These are phyloP conservation scores for Sprattus sprattus DNA, from an alignment of 2,113 vertebrate species.

Conservation along the genomic window DNA sequence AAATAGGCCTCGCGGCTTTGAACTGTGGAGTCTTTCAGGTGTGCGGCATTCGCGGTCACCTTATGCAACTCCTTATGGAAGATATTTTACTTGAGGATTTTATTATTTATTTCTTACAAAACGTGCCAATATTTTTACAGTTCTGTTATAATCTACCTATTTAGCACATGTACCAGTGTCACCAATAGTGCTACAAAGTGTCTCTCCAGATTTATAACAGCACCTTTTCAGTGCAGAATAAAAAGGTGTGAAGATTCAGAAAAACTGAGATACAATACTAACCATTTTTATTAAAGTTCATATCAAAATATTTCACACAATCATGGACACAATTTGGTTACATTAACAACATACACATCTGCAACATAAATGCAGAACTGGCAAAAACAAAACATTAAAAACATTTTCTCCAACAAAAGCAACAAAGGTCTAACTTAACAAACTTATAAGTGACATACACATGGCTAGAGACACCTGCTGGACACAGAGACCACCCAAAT, in stretches of 20 bases:
- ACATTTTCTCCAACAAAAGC: not conserved
- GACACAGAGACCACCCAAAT: constrained; percentile 13
- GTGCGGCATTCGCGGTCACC: constrained; percentile 67
- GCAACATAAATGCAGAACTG: not conserved
- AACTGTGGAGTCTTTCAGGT: constrained; percentile 73
- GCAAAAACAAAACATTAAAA: not conserved
- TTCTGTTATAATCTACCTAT: no score
- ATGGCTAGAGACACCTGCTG: not conserved
- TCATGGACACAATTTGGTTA: not conserved
- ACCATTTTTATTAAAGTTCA: constrained; percentile 5
- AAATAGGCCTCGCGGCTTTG: constrained; percentile 34
- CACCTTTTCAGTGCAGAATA: not conserved
- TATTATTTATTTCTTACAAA: not conserved
- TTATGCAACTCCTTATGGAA: no score
- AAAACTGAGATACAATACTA: not conserved
- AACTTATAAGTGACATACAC: not conserved
- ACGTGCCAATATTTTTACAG: not conserved
- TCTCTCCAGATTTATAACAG: not conserved
- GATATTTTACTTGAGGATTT: not conserved
- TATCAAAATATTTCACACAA: not conserved
- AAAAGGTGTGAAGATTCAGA: not conserved
- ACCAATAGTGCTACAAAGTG: not conserved
- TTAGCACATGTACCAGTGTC: no score
- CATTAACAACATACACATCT: not conserved
- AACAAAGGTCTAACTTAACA: not conserved